Evolutionary conservation across 2,113 vertebrate genomes (phyloP), one percentile per base, ranked within the genome.

Genomic region (Sebastes schlegelii): DNA sequence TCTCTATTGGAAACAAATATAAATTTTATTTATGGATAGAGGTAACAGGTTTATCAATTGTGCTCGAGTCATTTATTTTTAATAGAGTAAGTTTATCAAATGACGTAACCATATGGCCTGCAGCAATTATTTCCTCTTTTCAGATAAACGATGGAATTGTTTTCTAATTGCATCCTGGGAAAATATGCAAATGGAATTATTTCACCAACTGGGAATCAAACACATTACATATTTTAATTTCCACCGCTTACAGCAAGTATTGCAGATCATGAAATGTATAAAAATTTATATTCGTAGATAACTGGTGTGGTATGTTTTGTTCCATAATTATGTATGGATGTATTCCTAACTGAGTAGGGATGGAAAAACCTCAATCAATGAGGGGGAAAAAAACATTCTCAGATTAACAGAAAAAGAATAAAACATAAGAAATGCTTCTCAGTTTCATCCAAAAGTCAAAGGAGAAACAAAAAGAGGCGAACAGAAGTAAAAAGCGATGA

Each of bases 401-500:
- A 51, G n/a, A 45, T 60, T 4, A 2, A 48, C 43, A 64, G 12
- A 67, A 17, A 3, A 46, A 54, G 21, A 69, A 48, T n/a, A 40
- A 67, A 62, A 76, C 16, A 74, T 0, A 23, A 9, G 13, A 61
- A 62, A 55, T 1, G 45, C 46, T 54, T 79, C 23, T 43, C 12
- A 23, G 57, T 77, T 48, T 19, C 19, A 6, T 72, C n/a, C 12
- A 10, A 19, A 54, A 52, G 19, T 23, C 21, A 55, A 67, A 74
- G 16, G 45, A 60, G 46, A 79, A 74, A 42, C 23, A 68, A 65
- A 79, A 78, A 6, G 21, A 49, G 40, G 21, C 4, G 4, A 70
- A 60, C 1, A 65, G 46, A 62, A 21, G 45, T 48, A 26, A 57
- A 68, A 79, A 69, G 12, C 62, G 60, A 81, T 86, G 49, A 86